Conservation (phyloP, 2,797 vertebrate genomes). For the Lutra lutra region DNA sequence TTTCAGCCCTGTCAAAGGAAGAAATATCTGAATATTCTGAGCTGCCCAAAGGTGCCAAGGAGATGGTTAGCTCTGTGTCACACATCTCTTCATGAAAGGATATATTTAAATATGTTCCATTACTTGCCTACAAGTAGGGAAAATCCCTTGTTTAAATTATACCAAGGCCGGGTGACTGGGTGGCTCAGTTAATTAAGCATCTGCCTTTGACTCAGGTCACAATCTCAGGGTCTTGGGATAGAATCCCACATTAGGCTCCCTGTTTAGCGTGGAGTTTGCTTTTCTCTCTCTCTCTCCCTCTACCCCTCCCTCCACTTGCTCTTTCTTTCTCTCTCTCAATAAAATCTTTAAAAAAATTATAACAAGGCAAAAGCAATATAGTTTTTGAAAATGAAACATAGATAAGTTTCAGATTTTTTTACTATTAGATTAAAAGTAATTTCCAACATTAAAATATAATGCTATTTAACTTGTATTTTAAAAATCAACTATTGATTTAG, state of each 20-base stretch:
- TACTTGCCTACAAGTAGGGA: slow-evolving; percentile 22
- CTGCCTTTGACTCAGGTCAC: neutral
- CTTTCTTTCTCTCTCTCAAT: neutral
- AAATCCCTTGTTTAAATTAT: neutral
- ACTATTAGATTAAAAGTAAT: slow-evolving; percentile 20
- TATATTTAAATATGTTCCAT: neutral
- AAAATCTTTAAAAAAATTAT: neutral
- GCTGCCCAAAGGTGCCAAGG: neutral
- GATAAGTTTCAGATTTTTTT: neutral
- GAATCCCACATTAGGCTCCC: neutral
- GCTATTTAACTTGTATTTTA: neutral
- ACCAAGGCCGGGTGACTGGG: neutral
- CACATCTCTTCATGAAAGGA: neutral
- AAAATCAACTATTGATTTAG: slow-evolving; percentile 37
- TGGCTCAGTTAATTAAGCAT: neutral
- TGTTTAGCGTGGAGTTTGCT: neutral
- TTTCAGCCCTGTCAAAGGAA: neutral
- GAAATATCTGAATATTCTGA: neutral
- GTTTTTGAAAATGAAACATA: slow-evolving; percentile 18
- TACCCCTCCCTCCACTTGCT: neutral
- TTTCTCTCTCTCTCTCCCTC: neutral
- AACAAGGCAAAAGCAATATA: neutral
- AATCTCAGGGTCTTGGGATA: neutral
- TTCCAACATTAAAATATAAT: slow-evolving; percentile 10
- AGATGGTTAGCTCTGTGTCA: neutral